A percentile compares a stretch with the other conserved stretches of the same genome.
These are phyloP conservation scores for Aricia artaxerxes DNA, from an alignment of 2,888 invertebrate species.

Conservation along the genomic window DNA sequence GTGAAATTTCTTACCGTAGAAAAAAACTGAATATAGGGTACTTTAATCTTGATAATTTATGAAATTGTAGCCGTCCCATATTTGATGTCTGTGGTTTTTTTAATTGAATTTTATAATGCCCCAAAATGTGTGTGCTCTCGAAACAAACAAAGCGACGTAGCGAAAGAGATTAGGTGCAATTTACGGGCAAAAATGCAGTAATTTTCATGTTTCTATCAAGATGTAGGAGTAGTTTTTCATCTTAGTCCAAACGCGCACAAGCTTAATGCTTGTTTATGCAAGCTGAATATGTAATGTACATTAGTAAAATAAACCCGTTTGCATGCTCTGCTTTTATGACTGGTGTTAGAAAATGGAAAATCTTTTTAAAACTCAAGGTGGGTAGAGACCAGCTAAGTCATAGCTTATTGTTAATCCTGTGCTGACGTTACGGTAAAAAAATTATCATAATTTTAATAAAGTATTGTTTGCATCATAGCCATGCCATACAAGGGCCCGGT, in stretches of 20 bases:
- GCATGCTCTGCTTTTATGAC: conserved; percentile 9
- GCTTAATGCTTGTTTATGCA: conserved; percentile 19
- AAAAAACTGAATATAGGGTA: too few relatives aligned
- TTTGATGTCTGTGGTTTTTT: too few relatives aligned
- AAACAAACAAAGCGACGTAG: too few relatives aligned
- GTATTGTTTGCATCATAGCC: too few relatives aligned
- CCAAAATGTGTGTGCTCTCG: too few relatives aligned
- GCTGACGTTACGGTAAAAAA: background rate
- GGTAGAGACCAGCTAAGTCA: background rate
- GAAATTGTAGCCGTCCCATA: too few relatives aligned
- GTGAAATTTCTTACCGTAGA: background rate
- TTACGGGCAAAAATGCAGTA: background rate
- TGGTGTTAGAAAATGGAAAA: conserved; percentile 20
- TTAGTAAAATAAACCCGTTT: conserved; percentile 22
- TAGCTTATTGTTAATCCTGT: background rate
- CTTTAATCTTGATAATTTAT: too few relatives aligned
- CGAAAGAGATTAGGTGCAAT: too few relatives aligned
- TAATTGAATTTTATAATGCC: too few relatives aligned
- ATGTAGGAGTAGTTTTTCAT: conserved; percentile 1
- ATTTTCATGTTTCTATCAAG: background rate
- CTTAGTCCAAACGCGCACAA: background rate
- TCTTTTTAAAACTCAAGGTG: background rate
- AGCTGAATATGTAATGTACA: conserved; percentile 24
- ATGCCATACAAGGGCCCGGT: too few relatives aligned
- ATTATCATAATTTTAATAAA: too few relatives aligned